A percentile compares a stretch with the other conserved stretches of the same genome.
Evolutionary conservation across 2,797 vertebrate species (phyloP).

Genomic region (Tragelaphus oryx): DNA sequence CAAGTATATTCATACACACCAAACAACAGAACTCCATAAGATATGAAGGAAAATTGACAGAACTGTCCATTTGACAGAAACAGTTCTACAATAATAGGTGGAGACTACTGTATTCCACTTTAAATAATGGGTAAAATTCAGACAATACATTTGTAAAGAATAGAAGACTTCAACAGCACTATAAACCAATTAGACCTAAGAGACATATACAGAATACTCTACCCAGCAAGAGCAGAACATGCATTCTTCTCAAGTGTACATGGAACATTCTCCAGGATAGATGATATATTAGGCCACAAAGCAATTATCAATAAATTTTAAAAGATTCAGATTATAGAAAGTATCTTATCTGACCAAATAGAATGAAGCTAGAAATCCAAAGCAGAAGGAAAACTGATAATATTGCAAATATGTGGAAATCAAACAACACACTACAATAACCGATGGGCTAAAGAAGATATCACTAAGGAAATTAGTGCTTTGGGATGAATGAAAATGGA

Average conservation of each 20-base stretch:
- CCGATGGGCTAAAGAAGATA: neutral
- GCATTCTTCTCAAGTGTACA: neutral
- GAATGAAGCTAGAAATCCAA: neutral
- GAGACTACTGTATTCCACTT: neutral
- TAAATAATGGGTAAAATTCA: neutral
- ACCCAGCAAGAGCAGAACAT: neutral
- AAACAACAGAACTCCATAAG: neutral
- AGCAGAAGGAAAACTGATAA: neutral
- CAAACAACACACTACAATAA: neutral
- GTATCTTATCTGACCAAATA: neutral
- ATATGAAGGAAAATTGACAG: neutral
- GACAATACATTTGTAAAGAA: neutral
- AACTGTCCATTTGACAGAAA: neutral
- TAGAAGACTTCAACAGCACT: neutral
- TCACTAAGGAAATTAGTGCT: neutral
- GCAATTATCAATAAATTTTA: neutral
- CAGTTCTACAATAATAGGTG: neutral
- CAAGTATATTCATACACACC: neutral
- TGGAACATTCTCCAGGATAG: neutral
- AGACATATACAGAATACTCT: neutral
- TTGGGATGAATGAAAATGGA: conserved; percentile 22
- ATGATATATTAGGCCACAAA: neutral
- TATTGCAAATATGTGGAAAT: neutral
- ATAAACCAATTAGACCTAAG: neutral
- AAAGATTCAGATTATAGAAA: neutral